Base-by-base conservation (phyloP, 2,888 invertebrate species). In the Lepidochitona cinerea region DNA sequence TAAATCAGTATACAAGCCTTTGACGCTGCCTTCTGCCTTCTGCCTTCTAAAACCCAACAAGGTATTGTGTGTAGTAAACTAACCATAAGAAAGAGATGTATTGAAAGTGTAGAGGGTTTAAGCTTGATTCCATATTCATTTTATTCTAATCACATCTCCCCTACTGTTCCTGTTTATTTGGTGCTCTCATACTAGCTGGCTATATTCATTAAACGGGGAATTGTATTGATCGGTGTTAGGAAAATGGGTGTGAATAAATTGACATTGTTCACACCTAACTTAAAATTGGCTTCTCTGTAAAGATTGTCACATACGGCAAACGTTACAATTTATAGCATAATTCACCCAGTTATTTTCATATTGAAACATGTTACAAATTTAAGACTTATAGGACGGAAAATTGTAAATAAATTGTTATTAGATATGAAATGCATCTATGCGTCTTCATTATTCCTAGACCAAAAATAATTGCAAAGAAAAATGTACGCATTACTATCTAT, bases 101-200 rank as follows among this genome's bases (percentile, higher is more conserved):
- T 59, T 29, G 59, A 59, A 59, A 59, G 26, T 29, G 59, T 14
- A 14, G 23, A 59, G 26, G 59, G 32, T 59, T 59, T 59, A 14
- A 14, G 59, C 59, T 29, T 41, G 23, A 14, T 59, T 26, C 59
- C 59, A 59, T 59, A 59, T 59, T 59, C 59, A 26, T 59, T 59
- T 59, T 59, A 59, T 59, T 59, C 59, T 59, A 59, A 59, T 59
- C 59, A 59, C 59, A 59, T 59, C 59, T 23, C 32, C 59, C 59
- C 26, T 32, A 59, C 26, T 12, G 32, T 23, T 29, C 23, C 29
- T 29, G 29, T 59, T 59, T 29, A 59, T 59, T 59, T 59, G 59
- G 26, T 32, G 26, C 23, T 29, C 59, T 26, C 32, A 32, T 26
- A 29, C 23, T 14, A 23, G 23, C 26, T 29, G n/a, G 26, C 59